Percentiles rank a stretch among this genome's conserved stretches.
phyloP scores from a whole-genome alignment of 2,797 vertebrate genomes.

The Oreortyx pictus region DNA sequence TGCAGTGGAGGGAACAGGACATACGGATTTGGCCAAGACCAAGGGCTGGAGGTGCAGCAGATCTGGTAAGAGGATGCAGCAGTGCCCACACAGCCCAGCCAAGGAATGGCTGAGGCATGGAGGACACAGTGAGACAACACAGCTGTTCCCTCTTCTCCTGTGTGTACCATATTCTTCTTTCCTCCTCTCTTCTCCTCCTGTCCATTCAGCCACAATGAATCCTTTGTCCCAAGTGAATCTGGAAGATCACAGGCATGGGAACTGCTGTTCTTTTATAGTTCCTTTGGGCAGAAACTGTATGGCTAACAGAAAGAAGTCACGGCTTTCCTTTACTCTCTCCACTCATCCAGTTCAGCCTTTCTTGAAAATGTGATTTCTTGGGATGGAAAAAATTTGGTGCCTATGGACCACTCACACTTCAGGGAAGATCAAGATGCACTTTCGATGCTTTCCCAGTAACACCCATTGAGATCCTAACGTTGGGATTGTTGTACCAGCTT shows the following conservation, averaged over 20 bases:
- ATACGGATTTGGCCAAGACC: not conserved
- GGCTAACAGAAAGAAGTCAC: not conserved
- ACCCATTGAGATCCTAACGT: not conserved
- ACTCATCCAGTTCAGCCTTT: not conserved
- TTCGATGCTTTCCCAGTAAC: not conserved
- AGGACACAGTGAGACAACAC: rapidly evolving
- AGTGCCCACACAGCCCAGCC: not conserved
- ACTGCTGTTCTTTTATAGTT: not conserved
- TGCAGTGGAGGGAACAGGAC: not conserved
- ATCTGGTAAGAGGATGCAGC: not conserved
- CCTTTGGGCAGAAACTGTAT: rapidly evolving
- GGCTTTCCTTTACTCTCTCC: not conserved
- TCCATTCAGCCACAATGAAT: not conserved
- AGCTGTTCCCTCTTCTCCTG: not conserved
- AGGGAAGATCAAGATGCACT: rapidly evolving
- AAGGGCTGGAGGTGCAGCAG: not conserved
- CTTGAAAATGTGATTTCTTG: not conserved
- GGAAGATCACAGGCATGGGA: rapidly evolving
- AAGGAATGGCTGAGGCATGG: rapidly evolving
- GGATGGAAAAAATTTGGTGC: not conserved
- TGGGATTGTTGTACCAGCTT: not conserved
- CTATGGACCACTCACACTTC: not conserved
- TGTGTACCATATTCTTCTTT: not conserved
- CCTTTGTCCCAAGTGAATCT: not conserved
- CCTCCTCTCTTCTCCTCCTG: not conserved